These are phyloP conservation scores for Rhagoletis pomonella DNA, from an alignment of 1,140 invertebrate species.

Conservation along the genomic window DNA sequence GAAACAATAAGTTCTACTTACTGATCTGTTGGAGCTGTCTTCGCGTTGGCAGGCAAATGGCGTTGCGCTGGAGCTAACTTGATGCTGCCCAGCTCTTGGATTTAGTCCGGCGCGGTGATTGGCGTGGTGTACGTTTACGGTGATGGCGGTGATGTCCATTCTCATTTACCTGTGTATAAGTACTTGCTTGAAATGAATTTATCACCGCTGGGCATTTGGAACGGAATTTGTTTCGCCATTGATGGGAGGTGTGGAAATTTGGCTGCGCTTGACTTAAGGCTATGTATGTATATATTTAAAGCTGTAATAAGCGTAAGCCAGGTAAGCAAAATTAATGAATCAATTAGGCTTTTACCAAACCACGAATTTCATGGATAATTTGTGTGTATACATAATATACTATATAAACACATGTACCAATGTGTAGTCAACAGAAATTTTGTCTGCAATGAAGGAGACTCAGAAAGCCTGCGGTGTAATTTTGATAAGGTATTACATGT, in stretches of 20 bases:
- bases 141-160: neutral
- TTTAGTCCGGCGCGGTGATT: neutral
- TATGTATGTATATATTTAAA: neutral
- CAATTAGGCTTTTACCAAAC: slow-evolving; percentile 30
- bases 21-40: neutral
- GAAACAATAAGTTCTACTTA: slow-evolving; percentile 48
- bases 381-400: neutral
- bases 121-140: neutral
- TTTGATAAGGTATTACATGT: neutral
- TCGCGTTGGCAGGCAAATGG: neutral
- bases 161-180: neutral
- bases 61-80: neutral
- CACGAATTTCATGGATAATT: slow-evolving; percentile 16
- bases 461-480: neutral
- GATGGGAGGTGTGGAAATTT: neutral
- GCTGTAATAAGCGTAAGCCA: slow-evolving; percentile 9
- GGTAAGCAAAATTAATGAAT: slow-evolving; percentile 52
- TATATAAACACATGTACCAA: neutral
- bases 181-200: slow-evolving; percentile 43
- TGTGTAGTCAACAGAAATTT: neutral
- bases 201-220: neutral
- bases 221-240: neutral
- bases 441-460: neutral
- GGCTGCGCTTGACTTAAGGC: slow-evolving; percentile 5
- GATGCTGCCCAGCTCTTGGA: neutral